Base-by-base conservation (phyloP, 2,888 invertebrate genomes). In the Tachystola acroxantha region DNA sequence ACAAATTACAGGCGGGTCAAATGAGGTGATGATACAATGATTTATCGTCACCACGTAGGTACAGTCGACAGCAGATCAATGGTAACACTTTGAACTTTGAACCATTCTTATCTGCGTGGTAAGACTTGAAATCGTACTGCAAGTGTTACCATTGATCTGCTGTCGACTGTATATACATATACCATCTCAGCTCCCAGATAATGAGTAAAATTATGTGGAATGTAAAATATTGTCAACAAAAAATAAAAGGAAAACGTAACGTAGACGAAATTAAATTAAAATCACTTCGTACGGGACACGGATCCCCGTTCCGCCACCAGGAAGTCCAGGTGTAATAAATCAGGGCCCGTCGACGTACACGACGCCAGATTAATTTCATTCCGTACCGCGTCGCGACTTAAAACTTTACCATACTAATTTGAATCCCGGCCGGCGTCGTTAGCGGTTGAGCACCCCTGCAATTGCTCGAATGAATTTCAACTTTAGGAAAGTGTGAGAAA, bases 241-340 rank as follows among this genome's bases (percentile, higher is more conserved):
- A 16, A 16, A 16, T 3, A n/a, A 24, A 24, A 4, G n/a, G n/a
- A 24, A 24, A 24, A 6, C 24, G 1, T 24, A n/a, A 2, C 24
- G 5, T 27, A 27, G 11, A 2, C 11, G 27, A 36, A 45, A 44
- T 39, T 35, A 42, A 48, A 44, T 45, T 46, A 45, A 46, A 49
- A 41, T 40, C 36, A 36, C 36, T 32, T 32, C 30, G 39, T 32
- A 34, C 37, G 28, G 34, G 32, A 27, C 3, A 14, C 13, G 12
- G 20, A 19, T 25, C 32, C n/a, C 16, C 16, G 16, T 22, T 36
- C 39, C 44, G 28, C 37, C 38, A 32, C 35, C 36, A 40, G 48
- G 55, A 57, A 48, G 50, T 48, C 53, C 58, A 58, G 57, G 57
- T 60, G 51, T 43, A 46, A 57, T 58, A 54, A 60, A 60, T 58